Evolutionary conservation across 1,140 invertebrate species (phyloP), one percentile per base, ranked within the genome.

Genomic region (Drosophila parabipectinata): DNA sequence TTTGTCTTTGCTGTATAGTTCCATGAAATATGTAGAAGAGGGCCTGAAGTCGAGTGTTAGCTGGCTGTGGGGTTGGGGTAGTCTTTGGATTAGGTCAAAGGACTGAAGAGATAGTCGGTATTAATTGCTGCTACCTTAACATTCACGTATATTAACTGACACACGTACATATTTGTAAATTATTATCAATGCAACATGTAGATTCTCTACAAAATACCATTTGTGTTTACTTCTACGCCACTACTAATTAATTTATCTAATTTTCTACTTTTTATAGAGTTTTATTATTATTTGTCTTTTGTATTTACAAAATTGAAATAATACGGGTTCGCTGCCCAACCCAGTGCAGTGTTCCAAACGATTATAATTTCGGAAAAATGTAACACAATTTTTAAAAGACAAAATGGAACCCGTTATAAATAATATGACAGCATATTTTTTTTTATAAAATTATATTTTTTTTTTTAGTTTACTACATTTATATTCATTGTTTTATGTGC

Each of bases 131-230:
- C 21, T 72, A 48, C 39, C 44, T 56, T 59, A 71, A 77, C 63
- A 71, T 56, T 69, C 61, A 69, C 47, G 32, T 56, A 72, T 79
- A 72, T 66, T 50, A 62, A 74, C 66, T 79, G 80, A 67, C 66
- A 61, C 72, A 77, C 72, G 63, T 76, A 69, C 75, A 80, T 66
- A 80, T 75, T 82, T 85, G 81, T 87, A 83, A 88, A 88, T 88
- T 88, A 88, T 88, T 88, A 88, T 88, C 83, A 77, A 83, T 88
- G 79, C 83, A 88, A 88, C 83, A 84, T 87, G 82, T 85, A 85
- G 82, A 85, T 87, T 72, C 74, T 85, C 82, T 87, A 87, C 83
- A 87, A 87, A 87, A 87, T 88, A 85, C 81, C 82, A 74, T 87
- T 81, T 85, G 63, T 74, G 30, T 62, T 62, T 71, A 59, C 67